phyloP scores from a whole-genome alignment of 2,113 vertebrate genomes.

The Forbesichthys agassizii region DNA sequence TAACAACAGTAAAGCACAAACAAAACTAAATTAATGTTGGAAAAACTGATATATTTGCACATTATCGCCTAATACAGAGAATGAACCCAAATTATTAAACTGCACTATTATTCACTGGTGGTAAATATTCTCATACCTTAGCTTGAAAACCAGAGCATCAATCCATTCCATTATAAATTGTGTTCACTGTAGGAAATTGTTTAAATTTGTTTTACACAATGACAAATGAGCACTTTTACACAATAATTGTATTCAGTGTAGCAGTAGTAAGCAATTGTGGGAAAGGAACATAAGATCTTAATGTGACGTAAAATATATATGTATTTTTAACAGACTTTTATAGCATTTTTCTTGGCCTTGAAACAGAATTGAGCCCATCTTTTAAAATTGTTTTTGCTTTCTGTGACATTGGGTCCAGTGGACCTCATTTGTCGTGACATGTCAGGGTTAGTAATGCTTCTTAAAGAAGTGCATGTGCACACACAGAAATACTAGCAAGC shows the following conservation, averaged over 20 bases:
- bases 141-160: conserved; percentile 1
- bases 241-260: not conserved
- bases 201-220: not conserved
- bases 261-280: conserved; percentile 19
- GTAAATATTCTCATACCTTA: not conserved
- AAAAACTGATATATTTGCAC: too few relatives aligned
- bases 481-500: conserved; percentile 8
- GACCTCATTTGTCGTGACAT: conserved; percentile 38
- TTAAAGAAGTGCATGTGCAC: not conserved
- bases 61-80: too few relatives aligned
- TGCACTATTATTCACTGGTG: not conserved
- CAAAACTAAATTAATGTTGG: too few relatives aligned
- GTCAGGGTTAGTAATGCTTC: too few relatives aligned
- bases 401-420: conserved; percentile 53
- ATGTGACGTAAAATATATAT: conserved; percentile 10
- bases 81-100: not conserved
- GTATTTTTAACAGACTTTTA: conserved; percentile 37
- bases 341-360: conserved; percentile 58
- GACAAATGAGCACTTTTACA: not conserved
- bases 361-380: conserved; percentile 35
- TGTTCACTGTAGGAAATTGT: not conserved
- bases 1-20: too few relatives aligned
- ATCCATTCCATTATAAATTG: not conserved
- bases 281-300: conserved; percentile 21
- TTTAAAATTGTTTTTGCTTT: conserved; percentile 53